Evolutionary conservation across 1,140 invertebrate species (phyloP).

Genomic region (Theocolax elegans): DNA sequence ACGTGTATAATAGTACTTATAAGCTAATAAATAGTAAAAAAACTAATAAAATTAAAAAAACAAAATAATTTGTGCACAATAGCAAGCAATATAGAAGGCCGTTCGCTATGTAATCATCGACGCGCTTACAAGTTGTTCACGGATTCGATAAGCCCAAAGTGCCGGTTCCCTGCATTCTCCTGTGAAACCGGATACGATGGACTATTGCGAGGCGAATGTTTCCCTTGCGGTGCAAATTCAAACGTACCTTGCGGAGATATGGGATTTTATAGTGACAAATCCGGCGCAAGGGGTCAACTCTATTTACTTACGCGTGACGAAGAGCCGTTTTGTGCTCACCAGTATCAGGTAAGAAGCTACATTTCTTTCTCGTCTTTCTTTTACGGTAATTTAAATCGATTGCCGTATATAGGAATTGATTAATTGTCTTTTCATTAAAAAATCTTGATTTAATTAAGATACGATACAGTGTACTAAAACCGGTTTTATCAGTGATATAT

Average conservation of each 20-base stretch:
- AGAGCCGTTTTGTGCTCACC: slow-evolving; percentile 93
- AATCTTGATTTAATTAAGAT: too few relatives aligned
- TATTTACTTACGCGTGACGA: slow-evolving; percentile 90
- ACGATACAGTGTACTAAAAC: too few relatives aligned
- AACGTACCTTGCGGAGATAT: slow-evolving; percentile 84
- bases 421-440: background rate
- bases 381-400: too few relatives aligned
- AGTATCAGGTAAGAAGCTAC: slow-evolving; percentile 74
- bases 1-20: too few relatives aligned
- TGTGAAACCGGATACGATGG: slow-evolving; percentile 85
- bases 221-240: slow-evolving; percentile 69
- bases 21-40: too few relatives aligned
- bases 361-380: too few relatives aligned
- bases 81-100: slow-evolving; percentile 83
- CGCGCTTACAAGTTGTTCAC: slow-evolving; percentile 94
- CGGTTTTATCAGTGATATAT: too few relatives aligned
- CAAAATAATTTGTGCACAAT: slow-evolving; percentile 55
- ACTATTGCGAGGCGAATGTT: slow-evolving; percentile 81
- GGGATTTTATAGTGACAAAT: slow-evolving; percentile 92
- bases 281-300: slow-evolving; percentile 81
- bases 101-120: slow-evolving; percentile 90
- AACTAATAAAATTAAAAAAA: too few relatives aligned
- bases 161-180: slow-evolving; percentile 88
- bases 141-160: slow-evolving; percentile 89
- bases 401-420: background rate